A percentile compares a stretch with the other conserved stretches of the same genome.
Conservation (phyloP, 2,113 vertebrate genomes). For the Hemicordylus capensis region DNA sequence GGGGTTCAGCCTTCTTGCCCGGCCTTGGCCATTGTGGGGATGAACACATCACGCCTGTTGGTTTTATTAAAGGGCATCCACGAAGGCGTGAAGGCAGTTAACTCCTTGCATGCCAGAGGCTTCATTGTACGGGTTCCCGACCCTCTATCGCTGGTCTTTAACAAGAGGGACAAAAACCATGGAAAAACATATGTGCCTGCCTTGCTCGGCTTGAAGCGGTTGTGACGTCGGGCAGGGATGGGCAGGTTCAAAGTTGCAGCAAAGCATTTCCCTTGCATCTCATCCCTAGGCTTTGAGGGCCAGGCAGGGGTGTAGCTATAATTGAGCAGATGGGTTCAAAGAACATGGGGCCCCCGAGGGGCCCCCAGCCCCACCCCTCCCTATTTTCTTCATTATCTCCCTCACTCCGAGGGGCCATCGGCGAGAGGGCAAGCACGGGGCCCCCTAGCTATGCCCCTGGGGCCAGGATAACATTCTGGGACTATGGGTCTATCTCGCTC, state of each 20-base stretch:
- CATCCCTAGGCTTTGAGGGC: not conserved
- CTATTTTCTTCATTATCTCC: too few relatives aligned
- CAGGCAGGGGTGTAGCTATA: too few relatives aligned
- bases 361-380: too few relatives aligned
- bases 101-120: constrained; percentile 19
- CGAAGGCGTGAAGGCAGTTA: constrained; percentile 13
- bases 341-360: too few relatives aligned
- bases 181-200: not conserved
- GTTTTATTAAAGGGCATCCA: constrained; percentile 15
- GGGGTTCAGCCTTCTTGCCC: not conserved
- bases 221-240: not conserved
- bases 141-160: not conserved
- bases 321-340: too few relatives aligned
- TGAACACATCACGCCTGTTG: constrained; percentile 31
- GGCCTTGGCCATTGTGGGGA: constrained; percentile 21
- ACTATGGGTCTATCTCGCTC: not conserved
- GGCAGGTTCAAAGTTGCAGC: not conserved
- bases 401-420: too few relatives aligned
- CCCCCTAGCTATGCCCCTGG: too few relatives aligned
- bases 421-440: too few relatives aligned
- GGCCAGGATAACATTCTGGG: not conserved
- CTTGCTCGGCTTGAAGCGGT: not conserved
- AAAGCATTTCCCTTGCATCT: not conserved
- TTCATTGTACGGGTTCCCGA: not conserved
- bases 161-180: too few relatives aligned